Evolutionary conservation across 35 echinoderm and acorn worm genomes (phyloP), one percentile per base, ranked within the genome.

Genomic region (Stichopus chloronotus): DNA sequence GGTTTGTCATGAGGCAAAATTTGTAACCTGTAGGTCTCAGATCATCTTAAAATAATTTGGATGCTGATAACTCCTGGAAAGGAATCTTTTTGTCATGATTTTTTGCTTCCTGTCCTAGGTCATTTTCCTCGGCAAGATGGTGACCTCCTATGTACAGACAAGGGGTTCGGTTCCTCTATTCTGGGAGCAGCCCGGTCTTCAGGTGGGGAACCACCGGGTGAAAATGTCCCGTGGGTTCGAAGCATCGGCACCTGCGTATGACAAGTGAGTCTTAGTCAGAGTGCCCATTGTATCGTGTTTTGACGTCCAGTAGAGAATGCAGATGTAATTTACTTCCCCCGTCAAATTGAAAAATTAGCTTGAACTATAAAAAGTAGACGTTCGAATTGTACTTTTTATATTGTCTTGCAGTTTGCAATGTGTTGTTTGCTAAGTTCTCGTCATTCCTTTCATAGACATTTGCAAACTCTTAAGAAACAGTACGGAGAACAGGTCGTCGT

Each of bases 131-230:
- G 96, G 92, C 8, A 87, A 96, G 72, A 69, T 65, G 24, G 87
- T 98, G 68, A 78, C 96, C 12, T 98, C 96, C 8, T 98, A 92
- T 58, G 88, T 98, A 25, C 96, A 98, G 72, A 98, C 96, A 9
- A 83, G 96, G 5, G 96, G 96, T 4, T 98, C 96, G 4, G 96
- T 98, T 1, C 96, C 96, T 4, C 63, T 98, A 16, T 98, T 96
- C 91, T 98, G 96, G 96, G 96, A 98, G 72, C 96, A 98, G 81
- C 96, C 96, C 24, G 96, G 96, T 11, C 23, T 98, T 6, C 92
- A 98, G 76, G 96, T 98, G 21, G 96, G 96, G 5, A 93, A 93
- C 59, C 96, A 98, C 53, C 74, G 90, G 77, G 96, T 98, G 7
- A 98, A 93, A 57, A 95, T 98, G 94, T 95, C 96, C 8, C 72